Base-by-base conservation (phyloP, 2,888 invertebrate species). In the Agonopterix alstromeriana region DNA sequence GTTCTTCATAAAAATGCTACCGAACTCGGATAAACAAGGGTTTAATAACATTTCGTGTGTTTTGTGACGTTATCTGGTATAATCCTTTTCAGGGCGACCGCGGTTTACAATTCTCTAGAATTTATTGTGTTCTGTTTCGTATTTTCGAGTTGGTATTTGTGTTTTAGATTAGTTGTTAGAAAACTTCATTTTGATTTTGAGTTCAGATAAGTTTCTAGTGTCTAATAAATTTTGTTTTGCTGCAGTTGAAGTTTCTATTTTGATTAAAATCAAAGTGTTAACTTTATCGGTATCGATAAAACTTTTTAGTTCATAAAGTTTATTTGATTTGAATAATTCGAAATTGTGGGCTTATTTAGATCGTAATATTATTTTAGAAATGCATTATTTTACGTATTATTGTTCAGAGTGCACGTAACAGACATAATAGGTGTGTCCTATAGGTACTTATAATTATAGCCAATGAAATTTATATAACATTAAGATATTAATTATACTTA, bases 1-100 rank as follows among this genome's bases (percentile, higher is more conserved):
- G 80, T 79, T 78, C 82, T 84, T 87, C 85, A 88, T 88, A 87
- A 88, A 88, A 87, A 87, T 82, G 75, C 77, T 76, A 68, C 65
- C 76, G 74, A 65, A 63, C 70, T 58, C 58, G 60, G 65, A 77
- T 78, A 84, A 85, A 87, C 74, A 82, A 65, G 51, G 59, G 61
- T 11, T 74, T 75, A 77, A 77, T 81, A 81, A 73, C 71, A 70
- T 71, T 73, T 68, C 57, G 68, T 65, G 61, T 69, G 65, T 73
- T 73, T 70, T 71, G 63, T 61, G 73, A 72, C 76, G 70, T 74
- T 82, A 80, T 81, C 79, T 63, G 27, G 49, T 59, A 62, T 67
- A 68, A 70, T 67, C 71, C 72, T 65, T 67, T 68, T 57, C 53
- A 54, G 47, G 51, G 53, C 54, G 11, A 35, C 48, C 44, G 48